Evolutionary conservation across 2,888 invertebrate species (phyloP).

Genomic region (Athetis lepigone): DNA sequence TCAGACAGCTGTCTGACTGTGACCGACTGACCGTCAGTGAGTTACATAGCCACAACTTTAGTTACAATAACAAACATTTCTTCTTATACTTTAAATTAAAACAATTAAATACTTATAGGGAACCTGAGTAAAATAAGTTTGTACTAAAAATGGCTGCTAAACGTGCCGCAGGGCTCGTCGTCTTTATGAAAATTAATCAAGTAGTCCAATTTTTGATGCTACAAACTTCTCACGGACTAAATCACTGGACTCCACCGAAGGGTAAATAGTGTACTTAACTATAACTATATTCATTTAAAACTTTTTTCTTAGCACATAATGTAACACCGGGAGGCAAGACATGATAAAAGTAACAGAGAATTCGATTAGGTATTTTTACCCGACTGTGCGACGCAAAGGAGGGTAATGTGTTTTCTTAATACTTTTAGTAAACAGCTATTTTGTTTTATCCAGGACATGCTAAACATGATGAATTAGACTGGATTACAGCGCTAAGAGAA

Average conservation of each 20-base stretch:
- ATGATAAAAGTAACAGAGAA: too few species aligned
- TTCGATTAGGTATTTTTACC: too few species aligned
- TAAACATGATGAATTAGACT: conserved; percentile 96
- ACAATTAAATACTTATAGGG: too few species aligned
- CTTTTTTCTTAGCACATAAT: background rate
- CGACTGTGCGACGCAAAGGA: too few species aligned
- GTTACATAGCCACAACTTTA: too few species aligned
- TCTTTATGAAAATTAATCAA: conserved; percentile 92
- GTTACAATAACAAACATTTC: too few species aligned
- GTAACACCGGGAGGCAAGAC: too few species aligned
- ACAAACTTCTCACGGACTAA: conserved; percentile 95
- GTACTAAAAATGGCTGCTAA: conserved; percentile 76
- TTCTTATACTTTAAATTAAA: too few species aligned
- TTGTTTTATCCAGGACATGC: conserved; percentile 93
- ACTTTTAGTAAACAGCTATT: background rate
- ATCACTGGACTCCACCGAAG: conserved; percentile 99
- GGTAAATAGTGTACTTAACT: conserved; percentile 89
- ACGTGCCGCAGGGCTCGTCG: conserved; percentile 96
- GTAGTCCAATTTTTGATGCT: conserved; percentile 94
- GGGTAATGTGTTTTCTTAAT: background rate
- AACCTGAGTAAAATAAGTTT: too few species aligned
- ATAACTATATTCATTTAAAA: background rate
- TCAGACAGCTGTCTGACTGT: too few species aligned
- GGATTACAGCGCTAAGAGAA: conserved; percentile 96
- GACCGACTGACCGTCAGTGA: too few species aligned